Percentiles rank a stretch among this genome's conserved stretches.
Evolutionary conservation across 2,888 invertebrate species (phyloP).

Genomic region (Plusia festucae): DNA sequence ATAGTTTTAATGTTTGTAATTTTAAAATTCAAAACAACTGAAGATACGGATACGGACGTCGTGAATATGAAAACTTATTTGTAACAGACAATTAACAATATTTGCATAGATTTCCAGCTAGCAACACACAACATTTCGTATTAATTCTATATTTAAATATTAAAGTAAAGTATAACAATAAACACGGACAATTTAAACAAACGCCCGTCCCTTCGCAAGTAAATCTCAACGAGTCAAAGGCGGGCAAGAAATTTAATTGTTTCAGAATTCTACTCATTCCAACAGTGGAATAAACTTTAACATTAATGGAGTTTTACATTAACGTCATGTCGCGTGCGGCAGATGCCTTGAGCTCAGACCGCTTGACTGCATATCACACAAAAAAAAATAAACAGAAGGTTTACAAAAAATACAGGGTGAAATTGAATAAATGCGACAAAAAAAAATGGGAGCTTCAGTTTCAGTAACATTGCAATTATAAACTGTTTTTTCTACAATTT

Average conservation of each 20-base stretch:
- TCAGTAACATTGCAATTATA: too few species aligned
- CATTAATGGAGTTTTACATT: constrained; percentile 57
- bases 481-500: too few species aligned
- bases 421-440: too few species aligned
- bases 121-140: neutral
- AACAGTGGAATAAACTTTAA: constrained; percentile 43
- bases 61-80: neutral
- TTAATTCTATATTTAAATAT: constrained; percentile 18
- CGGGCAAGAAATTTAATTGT: constrained; percentile 56
- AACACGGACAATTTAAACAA: constrained; percentile 41
- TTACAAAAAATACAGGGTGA: neutral
- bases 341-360: constrained; percentile 62
- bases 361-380: constrained; percentile 61
- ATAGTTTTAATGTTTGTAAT: constrained; percentile 1
- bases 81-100: too few species aligned
- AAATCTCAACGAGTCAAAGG: constrained; percentile 48
- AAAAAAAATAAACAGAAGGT: constrained; percentile 17
- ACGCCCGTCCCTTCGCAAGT: constrained; percentile 27
- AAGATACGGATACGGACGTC: neutral
- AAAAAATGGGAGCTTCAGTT: too few species aligned
- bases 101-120: neutral
- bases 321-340: constrained; percentile 58
- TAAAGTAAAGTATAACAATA: constrained; percentile 16
- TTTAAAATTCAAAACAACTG: neutral
- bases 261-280: constrained; percentile 49